phyloP scores from a whole-genome alignment of 2,888 invertebrate genomes.

The Sphaerophoria taeniata region DNA sequence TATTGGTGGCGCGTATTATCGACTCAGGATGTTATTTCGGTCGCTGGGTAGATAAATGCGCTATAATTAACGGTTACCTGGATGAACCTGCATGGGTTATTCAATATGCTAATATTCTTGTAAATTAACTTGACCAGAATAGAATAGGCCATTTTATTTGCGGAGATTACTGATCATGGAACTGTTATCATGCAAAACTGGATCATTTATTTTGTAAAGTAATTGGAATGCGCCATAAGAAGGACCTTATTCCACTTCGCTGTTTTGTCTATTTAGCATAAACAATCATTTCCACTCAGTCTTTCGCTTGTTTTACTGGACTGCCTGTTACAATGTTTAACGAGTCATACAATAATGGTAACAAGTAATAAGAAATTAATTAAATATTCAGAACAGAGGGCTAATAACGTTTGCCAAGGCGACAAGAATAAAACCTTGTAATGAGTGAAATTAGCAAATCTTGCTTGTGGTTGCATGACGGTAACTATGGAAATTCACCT shows the following conservation, averaged over 20 bases:
- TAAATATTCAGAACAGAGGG: conserved; percentile 58
- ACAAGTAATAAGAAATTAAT: conserved; percentile 57
- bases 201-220: too few species aligned
- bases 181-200: neutral
- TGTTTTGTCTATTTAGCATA: too few species aligned
- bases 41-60: conserved; percentile 57
- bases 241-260: too few species aligned
- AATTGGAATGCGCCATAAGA: too few species aligned
- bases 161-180: neutral
- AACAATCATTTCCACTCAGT: neutral
- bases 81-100: conserved; percentile 42
- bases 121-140: conserved; percentile 12
- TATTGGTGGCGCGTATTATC: conserved; percentile 71
- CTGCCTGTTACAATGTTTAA: conserved; percentile 30
- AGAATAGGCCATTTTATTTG: neutral
- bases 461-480: conserved; percentile 36
- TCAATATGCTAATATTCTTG: conserved; percentile 33
- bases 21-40: conserved; percentile 36
- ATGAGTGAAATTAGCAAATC: conserved; percentile 47
- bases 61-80: conserved; percentile 58
- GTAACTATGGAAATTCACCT: neutral
- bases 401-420: conserved; percentile 52
- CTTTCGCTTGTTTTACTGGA: conserved; percentile 27
- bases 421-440: conserved; percentile 56
- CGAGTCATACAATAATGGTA: conserved; percentile 9